These are phyloP conservation scores for Leucopsar rothschildi DNA, from an alignment of 2,113 vertebrate genomes.

Conservation along the genomic window DNA sequence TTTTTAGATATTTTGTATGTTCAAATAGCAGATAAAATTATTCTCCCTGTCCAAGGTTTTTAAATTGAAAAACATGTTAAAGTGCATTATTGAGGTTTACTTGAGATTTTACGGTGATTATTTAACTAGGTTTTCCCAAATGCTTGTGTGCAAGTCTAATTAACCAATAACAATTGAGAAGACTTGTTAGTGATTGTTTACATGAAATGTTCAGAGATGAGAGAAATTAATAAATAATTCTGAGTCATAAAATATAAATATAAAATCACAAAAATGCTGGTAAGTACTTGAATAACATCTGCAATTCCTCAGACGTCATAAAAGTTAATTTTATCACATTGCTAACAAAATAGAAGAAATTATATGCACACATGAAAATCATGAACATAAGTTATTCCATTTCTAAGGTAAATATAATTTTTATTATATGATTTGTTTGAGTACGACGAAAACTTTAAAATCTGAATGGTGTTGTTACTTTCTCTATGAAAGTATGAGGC, in stretches of 20 bases:
- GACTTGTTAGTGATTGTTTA: neutral
- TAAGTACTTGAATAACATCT: neutral
- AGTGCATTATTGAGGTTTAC: neutral
- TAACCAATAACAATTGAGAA: neutral
- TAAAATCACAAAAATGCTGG: neutral
- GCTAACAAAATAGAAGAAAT: neutral
- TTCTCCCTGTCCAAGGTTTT: neutral
- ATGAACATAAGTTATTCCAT: neutral
- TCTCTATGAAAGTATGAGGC: neutral
- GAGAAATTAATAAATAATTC: neutral
- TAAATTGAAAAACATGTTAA: neutral
- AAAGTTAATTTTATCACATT: neutral
- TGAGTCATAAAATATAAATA: neutral
- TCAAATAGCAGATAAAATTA: neutral
- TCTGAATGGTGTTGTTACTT: slow-evolving; percentile 52
- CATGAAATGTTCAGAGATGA: neutral
- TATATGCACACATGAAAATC: neutral
- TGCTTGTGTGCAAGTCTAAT: neutral
- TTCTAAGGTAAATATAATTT: neutral
- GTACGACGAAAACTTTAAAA: slow-evolving; percentile 39
- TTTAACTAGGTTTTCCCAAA: neutral
- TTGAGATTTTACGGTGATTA: neutral
- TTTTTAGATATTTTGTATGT: neutral
- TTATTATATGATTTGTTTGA: slow-evolving; percentile 26
- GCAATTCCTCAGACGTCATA: neutral